phyloP scores from a whole-genome alignment of 2,888 invertebrate species.

The Acleris holmiana region DNA sequence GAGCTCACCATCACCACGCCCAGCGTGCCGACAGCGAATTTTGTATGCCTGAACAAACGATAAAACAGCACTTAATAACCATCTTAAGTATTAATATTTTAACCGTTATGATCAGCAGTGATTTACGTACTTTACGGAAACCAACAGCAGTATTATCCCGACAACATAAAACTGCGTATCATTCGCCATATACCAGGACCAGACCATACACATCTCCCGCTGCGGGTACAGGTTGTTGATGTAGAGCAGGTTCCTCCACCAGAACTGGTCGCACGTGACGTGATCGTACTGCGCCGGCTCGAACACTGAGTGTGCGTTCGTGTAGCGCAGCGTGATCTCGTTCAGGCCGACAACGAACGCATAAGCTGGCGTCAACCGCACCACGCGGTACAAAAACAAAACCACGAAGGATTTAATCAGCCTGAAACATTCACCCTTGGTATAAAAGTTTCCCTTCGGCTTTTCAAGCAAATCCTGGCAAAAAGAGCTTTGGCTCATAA shows the following conservation, averaged over 20 bases:
- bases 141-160: constrained; percentile 86
- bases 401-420: constrained; percentile 79
- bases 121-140: constrained; percentile 87
- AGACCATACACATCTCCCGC: constrained; percentile 91
- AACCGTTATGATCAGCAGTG: background rate
- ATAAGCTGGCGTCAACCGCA: constrained; percentile 92
- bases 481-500: constrained; percentile 76
- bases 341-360: constrained; percentile 90
- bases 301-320: constrained; percentile 89
- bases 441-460: constrained; percentile 63
- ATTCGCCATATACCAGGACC: constrained; percentile 93
- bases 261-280: constrained; percentile 89
- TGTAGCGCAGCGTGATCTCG: constrained; percentile 88
- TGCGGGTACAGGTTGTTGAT: constrained; percentile 92
- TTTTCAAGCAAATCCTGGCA: constrained; percentile 73
- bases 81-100: background rate
- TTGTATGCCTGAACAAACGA: constrained; percentile 81
- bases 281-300: constrained; percentile 89
- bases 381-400: constrained; percentile 82
- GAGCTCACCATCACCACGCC: constrained; percentile 87
- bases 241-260: constrained; percentile 94
- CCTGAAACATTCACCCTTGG: constrained; percentile 63
- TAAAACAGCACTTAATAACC: background rate
- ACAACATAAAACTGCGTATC: constrained; percentile 91
- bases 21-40: constrained; percentile 84